Base-by-base conservation (phyloP, 2,888 invertebrate species). In the Margaritifera margaritifera region DNA sequence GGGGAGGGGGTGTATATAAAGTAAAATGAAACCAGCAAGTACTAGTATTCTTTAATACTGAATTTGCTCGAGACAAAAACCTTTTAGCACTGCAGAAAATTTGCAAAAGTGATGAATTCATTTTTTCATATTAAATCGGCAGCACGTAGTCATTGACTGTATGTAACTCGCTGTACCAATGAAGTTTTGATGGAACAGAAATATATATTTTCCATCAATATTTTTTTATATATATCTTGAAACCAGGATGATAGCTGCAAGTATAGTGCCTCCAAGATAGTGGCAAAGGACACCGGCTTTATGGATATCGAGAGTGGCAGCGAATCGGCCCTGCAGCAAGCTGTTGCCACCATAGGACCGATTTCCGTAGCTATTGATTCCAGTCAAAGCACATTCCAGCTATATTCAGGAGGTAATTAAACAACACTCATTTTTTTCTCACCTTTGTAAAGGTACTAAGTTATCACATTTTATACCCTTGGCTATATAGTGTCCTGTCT, bases 361-460 rank as follows among this genome's bases (percentile, higher is more conserved):
- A 91, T 96, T 52, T 93, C 95, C 6, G 93, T 96, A 66, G 96
- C 95, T 83, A 96, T 96, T 87, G 96, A 97, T 92, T 96, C 97
- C 71, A 93, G 94, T 62, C 94, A 93, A 79, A 92, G 93, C 87
- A 74, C 79, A 64, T 83, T 84, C 81, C 82, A 81, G 74, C 63
- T 66, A 3, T 84, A 84, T 70, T 59, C 54, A n/a, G 71, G 76
- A 71, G 86, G 87, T 80, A 55, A 60, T 68, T 62, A 25, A 8
- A 25, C 5, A n/a, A 6, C 4, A 11, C n/a, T 27, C 18, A 60
- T 6, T 11, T 60, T 58, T 58, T n/a, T 58, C 4, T 22, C 25
- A 19, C 19, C 20, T 54, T 11, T 57, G 57, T n/a, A 57, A 25
- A n/a, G 55, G n/a, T n/a, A 55, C 27, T 6, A n/a, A 22, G 22